Evolutionary conservation across 2,797 vertebrate species (phyloP).

Genomic region (Netta rufina): DNA sequence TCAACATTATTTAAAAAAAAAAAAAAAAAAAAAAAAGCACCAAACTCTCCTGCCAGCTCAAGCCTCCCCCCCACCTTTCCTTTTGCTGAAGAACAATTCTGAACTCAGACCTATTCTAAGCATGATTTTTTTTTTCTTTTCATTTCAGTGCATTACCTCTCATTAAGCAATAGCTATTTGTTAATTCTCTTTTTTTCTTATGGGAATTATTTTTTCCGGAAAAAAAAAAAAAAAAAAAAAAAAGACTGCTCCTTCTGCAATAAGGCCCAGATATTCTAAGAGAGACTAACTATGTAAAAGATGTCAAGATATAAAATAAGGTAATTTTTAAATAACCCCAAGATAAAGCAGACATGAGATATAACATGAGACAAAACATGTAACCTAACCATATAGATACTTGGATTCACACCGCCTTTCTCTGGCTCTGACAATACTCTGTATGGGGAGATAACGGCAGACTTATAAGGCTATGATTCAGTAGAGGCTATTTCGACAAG

Average conservation of each 20-base stretch:
- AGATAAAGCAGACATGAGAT: slow-evolving; percentile 43
- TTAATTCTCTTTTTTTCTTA: neutral
- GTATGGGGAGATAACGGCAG: slow-evolving; percentile 47
- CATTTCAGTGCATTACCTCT: neutral
- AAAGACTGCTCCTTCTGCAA: neutral
- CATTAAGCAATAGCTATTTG: slow-evolving; percentile 12
- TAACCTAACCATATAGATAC: slow-evolving; percentile 49
- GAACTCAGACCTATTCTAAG: neutral
- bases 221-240: neutral
- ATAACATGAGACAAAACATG: slow-evolving; percentile 31
- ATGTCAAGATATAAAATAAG: neutral
- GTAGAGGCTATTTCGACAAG: slow-evolving; percentile 76
- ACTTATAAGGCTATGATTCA: slow-evolving; percentile 70
- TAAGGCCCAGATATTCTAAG: neutral
- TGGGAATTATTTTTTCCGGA: neutral
- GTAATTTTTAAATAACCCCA: slow-evolving; percentile 36
- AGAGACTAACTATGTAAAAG: neutral
- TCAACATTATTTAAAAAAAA: neutral
- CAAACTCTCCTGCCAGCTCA: neutral
- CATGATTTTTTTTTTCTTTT: neutral
- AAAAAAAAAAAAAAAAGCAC: neutral
- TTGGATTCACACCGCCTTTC: slow-evolving; percentile 53
- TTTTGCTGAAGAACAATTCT: neutral
- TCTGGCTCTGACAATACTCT: slow-evolving; percentile 31
- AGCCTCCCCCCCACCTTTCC: neutral